Conservation (phyloP, 2,797 vertebrate genomes). For the Toxotes lorentzi region DNA sequence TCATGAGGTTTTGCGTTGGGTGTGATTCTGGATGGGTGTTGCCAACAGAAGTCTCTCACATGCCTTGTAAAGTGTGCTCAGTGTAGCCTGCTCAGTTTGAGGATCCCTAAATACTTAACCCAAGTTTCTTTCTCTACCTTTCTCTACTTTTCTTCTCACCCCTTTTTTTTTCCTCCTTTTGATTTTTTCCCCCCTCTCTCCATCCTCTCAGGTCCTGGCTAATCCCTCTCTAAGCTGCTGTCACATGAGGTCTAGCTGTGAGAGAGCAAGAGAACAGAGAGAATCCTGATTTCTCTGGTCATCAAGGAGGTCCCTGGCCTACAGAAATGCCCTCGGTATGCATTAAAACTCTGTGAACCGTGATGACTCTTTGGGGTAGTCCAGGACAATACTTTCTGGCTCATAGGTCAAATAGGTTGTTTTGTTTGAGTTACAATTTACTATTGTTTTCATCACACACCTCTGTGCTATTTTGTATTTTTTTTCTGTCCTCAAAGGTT, state of each 20-base stretch:
- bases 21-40: neutral
- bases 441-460: neutral
- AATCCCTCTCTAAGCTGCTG: constrained; percentile 79
- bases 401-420: neutral
- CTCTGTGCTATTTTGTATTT: neutral
- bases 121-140: constrained; percentile 4
- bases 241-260: constrained; percentile 79
- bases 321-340: constrained; percentile 36
- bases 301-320: constrained; percentile 46
- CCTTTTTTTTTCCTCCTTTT: neutral
- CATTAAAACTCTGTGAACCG: constrained; percentile 58
- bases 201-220: constrained; percentile 53
- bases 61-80: neutral
- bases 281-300: constrained; percentile 52
- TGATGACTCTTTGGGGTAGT: constrained; percentile 21
- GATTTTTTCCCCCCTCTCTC: constrained; percentile 33
- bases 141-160: neutral
- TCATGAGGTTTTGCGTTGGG: neutral
- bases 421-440: constrained; percentile 5
- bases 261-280: constrained; percentile 50
- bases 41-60: neutral
- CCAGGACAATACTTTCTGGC: neutral
- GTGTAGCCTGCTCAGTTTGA: neutral
- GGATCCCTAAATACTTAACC: neutral
- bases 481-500: neutral